Evolutionary conservation across 2,888 invertebrate genomes (phyloP), one percentile per base, ranked within the genome.

Genomic region (Nephrotoma guestfalica): DNA sequence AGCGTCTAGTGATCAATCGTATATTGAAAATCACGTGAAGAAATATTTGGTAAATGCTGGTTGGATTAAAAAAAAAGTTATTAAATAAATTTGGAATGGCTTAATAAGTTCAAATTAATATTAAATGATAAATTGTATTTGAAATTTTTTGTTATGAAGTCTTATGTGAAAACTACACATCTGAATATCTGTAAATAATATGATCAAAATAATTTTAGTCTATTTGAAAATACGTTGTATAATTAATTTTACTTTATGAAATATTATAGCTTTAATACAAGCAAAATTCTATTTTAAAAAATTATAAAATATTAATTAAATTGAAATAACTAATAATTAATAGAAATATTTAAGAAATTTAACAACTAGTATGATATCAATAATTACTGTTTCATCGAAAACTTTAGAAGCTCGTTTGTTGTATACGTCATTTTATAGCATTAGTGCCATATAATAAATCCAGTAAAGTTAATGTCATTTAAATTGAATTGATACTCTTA

Each of bases 11-110:
- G 47, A 40, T 18, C 87, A 87, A 71, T 89, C 89, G 88, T 88
- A 90, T 1, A 89, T 90, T 87, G 91, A 92, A 88, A 89, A 89
- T 86, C 89, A 92, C 90, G 92, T 93, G 90, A 92, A 93, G 91
- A 93, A 91, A 87, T 91, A 91, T 89, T 90, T 91, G 18, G 89
- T 91, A 18, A 91, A 91, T 89, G 91, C 90, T 87, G 91, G 91
- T 88, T 92, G 91, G 91, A 89, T 91, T 42, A 42, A 85, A 43
- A 85, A 41, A 85, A 85, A 85, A 71, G 11, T 71, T 71, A 9
- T 71, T 30, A 71, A 71, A 71, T 71, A 71, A 71, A 71, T 71
- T 15, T 15, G 15, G 18, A 30, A 30, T 30, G 30, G 30, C 15
- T 71, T n/a, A 71, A 30, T 2, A 30, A 30, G 5, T 71, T 71